Evolutionary conservation across 2,888 invertebrate genomes (phyloP), one percentile per base, ranked within the genome.

Genomic region (Ophonus ardosiacus): DNA sequence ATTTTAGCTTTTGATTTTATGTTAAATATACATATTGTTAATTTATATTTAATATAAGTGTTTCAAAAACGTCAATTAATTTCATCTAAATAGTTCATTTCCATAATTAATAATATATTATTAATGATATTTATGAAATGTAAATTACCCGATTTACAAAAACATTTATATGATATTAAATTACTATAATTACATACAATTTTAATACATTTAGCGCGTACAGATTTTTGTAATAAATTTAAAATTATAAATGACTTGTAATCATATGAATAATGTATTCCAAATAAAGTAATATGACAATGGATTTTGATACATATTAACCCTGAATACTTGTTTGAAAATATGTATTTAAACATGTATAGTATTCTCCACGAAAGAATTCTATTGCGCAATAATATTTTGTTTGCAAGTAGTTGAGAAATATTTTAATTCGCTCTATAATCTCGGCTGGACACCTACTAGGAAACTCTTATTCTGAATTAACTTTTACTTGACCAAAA

Each of bases 101-200:
- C 18, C 18, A 63, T 63, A 63, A 63, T 63, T 24, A 63, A 63
- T 24, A 2, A 63, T 63, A 21, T 63, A 63, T 63, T 63, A 63
- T 63, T 63, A 63, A 63, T 63, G 63, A 63, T 63, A 63, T 21
- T 21, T 8, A 68, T 68, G 13, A 68, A 38, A 68, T 15, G 24
- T 68, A 68, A 38, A 38, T 68, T 68, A 68, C 15, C n/a, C 68
- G 38, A 68, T 68, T 68, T 68, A 68, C 15, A 68, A 21, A 68
- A 68, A 38, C 68, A 68, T 68, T 68, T 68, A 38, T 38, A 15
- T 68, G 31, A 31, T 68, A 68, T 38, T 68, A 68, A 68, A 68
- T 68, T 68, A 68, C 31, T 68, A 31, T 63, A 63, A 63, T 63
- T 63, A 63, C 63, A 63, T 63, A 17, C 13, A 63, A 63, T 63